These are phyloP conservation scores for Gastrophryne carolinensis DNA, from an alignment of 2,797 vertebrate species.

Conservation along the genomic window DNA sequence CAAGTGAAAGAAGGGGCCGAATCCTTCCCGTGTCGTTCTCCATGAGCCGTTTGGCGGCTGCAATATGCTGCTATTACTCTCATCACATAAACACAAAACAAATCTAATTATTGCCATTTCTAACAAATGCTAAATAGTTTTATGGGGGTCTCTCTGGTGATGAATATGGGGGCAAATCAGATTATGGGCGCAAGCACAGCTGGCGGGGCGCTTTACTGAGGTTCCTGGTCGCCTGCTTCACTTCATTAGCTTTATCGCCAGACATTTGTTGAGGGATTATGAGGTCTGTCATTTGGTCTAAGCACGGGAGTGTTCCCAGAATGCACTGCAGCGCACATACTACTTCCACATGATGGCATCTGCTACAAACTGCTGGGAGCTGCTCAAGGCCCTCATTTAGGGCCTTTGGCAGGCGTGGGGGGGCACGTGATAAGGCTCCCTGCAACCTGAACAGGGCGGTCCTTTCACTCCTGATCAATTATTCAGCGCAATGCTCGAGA, in stretches of 20 bases:
- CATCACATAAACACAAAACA: neutral
- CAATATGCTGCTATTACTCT: neutral
- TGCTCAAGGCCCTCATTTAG: neutral
- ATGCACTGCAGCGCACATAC: neutral
- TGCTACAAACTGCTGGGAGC: too few species aligned
- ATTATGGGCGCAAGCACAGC: neutral
- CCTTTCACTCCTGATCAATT: neutral
- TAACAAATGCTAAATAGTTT: neutral
- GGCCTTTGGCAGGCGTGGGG: too few species aligned
- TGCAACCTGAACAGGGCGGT: neutral
- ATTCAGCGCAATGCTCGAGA: neutral
- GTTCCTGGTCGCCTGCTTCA: neutral
- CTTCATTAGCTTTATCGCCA: neutral
- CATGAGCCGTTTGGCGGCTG: neutral
- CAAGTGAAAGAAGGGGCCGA: neutral
- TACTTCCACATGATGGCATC: neutral
- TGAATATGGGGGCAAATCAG: neutral
- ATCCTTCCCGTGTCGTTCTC: neutral
- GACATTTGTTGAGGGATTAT: neutral
- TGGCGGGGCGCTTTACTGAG: neutral
- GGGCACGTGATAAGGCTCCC: neutral
- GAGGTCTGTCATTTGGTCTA: neutral
- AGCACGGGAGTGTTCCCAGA: neutral
- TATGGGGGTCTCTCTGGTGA: neutral
- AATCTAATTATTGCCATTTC: neutral